These are phyloP conservation scores for Holocentrus rufus DNA, from an alignment of 2,797 vertebrate genomes.

Conservation along the genomic window DNA sequence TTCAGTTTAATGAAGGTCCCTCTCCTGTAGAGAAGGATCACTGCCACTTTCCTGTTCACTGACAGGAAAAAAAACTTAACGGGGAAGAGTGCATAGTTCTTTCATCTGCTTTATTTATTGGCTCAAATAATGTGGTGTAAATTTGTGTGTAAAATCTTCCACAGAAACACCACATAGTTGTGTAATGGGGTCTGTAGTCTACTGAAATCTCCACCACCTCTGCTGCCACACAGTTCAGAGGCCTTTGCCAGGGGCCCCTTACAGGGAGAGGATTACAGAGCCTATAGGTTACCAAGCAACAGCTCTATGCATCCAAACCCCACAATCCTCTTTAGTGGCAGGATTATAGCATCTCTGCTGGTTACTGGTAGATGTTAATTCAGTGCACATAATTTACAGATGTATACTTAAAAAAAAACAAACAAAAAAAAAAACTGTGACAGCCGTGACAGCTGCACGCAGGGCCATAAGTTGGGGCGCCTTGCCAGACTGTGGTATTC, in stretches of 20 bases:
- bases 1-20: constrained; percentile 53
- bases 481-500: not conserved
- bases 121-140: not conserved
- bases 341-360: not conserved
- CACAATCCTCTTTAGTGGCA: not conserved
- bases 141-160: constrained; percentile 1
- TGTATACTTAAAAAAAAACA: no score
- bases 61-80: constrained; percentile 30
- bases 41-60: constrained; percentile 4
- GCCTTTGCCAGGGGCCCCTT: not conserved
- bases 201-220: not conserved
- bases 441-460: no score
- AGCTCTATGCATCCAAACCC: constrained; percentile 9
- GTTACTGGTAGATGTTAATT: no score
- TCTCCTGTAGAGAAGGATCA: constrained; percentile 29
- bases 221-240: constrained; percentile 5
- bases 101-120: constrained; percentile 1
- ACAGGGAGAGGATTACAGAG: not conserved
- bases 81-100: constrained; percentile 18
- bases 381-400: no score
- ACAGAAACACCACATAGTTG: not conserved
- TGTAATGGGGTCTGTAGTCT: not conserved
- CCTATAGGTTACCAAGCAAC: constrained; percentile 9
- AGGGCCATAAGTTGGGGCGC: not conserved
- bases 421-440: not conserved